phyloP scores from a whole-genome alignment of 2,888 invertebrate genomes.

The Argyresthia albistria region DNA sequence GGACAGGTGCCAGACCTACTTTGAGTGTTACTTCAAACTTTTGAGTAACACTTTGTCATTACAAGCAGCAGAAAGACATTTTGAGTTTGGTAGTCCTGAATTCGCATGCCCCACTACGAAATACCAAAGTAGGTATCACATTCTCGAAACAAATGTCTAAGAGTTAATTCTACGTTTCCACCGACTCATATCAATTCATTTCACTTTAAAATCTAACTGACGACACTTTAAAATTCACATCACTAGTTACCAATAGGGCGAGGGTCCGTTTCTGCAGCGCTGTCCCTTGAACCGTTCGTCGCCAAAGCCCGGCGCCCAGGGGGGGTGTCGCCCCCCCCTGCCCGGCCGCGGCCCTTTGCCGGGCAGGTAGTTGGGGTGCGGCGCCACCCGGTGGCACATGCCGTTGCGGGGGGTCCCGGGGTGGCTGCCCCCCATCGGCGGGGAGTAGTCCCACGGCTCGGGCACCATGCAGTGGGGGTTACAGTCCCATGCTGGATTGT shows the following conservation, averaged over 20 bases:
- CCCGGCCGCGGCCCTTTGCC: conserved; percentile 34
- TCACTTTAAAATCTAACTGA: too few relatives aligned
- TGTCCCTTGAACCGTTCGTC: conserved; percentile 57
- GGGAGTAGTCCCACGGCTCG: conserved; percentile 46
- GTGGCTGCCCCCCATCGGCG: conserved; percentile 36
- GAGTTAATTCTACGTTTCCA: too few relatives aligned
- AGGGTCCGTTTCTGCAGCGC: conserved; percentile 44
- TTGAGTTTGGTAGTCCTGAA: too few relatives aligned
- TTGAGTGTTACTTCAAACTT: too few relatives aligned
- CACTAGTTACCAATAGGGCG: conserved; percentile 46
- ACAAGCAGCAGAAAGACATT: too few relatives aligned
- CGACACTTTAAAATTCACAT: too few relatives aligned
- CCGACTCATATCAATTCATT: too few relatives aligned
- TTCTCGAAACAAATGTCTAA: too few relatives aligned
- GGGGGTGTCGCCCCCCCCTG: conserved; percentile 42
- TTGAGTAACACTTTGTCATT: too few relatives aligned
- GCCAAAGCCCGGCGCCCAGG: conserved; percentile 47
- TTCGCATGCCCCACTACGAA: too few relatives aligned
- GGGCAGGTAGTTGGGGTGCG: conserved; percentile 37
- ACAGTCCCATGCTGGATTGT: conserved; percentile 33
- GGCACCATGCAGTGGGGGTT: conserved; percentile 38
- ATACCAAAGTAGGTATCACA: too few relatives aligned
- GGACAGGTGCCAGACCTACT: too few relatives aligned
- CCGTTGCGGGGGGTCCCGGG: conserved; percentile 50
- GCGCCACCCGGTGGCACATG: conserved; percentile 38